Evolutionary conservation across 2,888 invertebrate genomes (phyloP).

Genomic region (Polylopha cassiicola): DNA sequence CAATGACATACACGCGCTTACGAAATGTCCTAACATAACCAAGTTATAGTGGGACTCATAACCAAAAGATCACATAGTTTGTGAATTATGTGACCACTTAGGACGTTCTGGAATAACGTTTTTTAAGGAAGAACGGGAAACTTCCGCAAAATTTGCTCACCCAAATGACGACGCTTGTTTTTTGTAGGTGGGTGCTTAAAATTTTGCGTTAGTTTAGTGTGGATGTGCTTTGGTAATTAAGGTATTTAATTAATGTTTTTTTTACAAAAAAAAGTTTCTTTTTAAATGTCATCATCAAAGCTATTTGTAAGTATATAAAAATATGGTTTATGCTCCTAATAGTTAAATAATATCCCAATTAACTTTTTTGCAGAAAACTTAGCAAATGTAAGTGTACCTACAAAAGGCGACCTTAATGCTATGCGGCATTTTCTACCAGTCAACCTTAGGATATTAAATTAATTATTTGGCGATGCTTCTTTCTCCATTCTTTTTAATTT

Average conservation of each 20-base stretch:
- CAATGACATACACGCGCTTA: constrained; percentile 42
- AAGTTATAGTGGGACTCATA: constrained; percentile 40
- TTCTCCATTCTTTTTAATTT: too few species aligned
- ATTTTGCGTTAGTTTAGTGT: constrained; percentile 37
- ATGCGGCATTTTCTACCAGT: too few species aligned
- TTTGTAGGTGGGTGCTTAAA: constrained; percentile 71
- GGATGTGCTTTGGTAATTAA: constrained; percentile 51
- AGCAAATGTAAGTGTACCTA: too few species aligned
- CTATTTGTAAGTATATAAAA: background rate
- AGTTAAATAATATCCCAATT: constrained; percentile 4
- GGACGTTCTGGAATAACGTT: constrained; percentile 5
- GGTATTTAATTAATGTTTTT: constrained; percentile 33
- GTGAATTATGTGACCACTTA: constrained; percentile 3
- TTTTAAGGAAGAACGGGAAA: constrained; percentile 61
- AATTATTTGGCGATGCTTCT: too few species aligned
- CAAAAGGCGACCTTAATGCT: too few species aligned
- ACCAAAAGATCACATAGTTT: constrained; percentile 1
- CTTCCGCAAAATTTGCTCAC: constrained; percentile 75
- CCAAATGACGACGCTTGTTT: constrained; percentile 76
- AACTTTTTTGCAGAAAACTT: too few species aligned
- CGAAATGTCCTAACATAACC: constrained; percentile 37
- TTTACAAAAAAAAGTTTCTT: constrained; percentile 1
- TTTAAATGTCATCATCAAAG: background rate
- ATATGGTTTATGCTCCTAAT: constrained; percentile 22
- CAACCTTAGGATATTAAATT: too few species aligned